Percentiles rank a stretch among this genome's conserved stretches.
phyloP scores from a whole-genome alignment of 2,113 vertebrate species.

The Pionites leucogaster region DNA sequence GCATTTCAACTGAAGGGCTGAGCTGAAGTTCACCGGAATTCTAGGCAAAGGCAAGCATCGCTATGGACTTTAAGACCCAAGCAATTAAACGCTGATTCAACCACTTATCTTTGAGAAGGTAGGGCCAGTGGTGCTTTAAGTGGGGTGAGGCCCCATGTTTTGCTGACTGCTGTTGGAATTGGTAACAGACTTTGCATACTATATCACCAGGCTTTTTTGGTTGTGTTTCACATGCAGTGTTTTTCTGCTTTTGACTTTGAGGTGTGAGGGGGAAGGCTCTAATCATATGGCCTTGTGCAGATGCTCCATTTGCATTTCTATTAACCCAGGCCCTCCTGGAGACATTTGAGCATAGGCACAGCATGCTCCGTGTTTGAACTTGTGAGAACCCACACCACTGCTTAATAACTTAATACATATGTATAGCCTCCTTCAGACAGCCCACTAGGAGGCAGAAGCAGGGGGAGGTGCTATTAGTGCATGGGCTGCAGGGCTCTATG shows the following conservation, averaged over 20 bases:
- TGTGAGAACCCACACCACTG: slow-evolving; percentile 83
- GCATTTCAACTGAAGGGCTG: not conserved
- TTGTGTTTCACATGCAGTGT: slow-evolving; percentile 80
- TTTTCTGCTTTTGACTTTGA: slow-evolving; percentile 83
- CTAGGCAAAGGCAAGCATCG: not conserved
- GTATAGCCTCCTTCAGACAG: slow-evolving; percentile 80
- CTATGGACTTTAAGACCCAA: not conserved
- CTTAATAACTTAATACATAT: slow-evolving; percentile 87
- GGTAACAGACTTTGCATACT: slow-evolving; percentile 81
- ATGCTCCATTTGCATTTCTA: slow-evolving; percentile 86
- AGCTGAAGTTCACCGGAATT: not conserved
- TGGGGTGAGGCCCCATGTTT: slow-evolving; percentile 61
- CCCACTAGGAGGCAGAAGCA: slow-evolving; percentile 83
- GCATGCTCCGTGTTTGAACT: slow-evolving; percentile 84
- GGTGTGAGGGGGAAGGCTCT: slow-evolving; percentile 80
- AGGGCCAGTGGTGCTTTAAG: slow-evolving; percentile 38
- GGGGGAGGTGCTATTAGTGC: slow-evolving; percentile 69
- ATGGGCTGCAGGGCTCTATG: slow-evolving; percentile 63
- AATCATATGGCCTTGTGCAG: slow-evolving; percentile 83
- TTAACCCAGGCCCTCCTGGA: slow-evolving; percentile 85
- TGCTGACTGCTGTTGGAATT: slow-evolving; percentile 79
- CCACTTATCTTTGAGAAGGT: slow-evolving; percentile 65
- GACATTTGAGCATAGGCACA: slow-evolving; percentile 80
- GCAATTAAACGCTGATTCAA: slow-evolving; percentile 39
- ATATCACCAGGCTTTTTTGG: slow-evolving; percentile 77